Percentiles rank a stretch among this genome's conserved stretches.
phyloP scores from a whole-genome alignment of 2,888 invertebrate genomes.

The Apoda limacodes region DNA sequence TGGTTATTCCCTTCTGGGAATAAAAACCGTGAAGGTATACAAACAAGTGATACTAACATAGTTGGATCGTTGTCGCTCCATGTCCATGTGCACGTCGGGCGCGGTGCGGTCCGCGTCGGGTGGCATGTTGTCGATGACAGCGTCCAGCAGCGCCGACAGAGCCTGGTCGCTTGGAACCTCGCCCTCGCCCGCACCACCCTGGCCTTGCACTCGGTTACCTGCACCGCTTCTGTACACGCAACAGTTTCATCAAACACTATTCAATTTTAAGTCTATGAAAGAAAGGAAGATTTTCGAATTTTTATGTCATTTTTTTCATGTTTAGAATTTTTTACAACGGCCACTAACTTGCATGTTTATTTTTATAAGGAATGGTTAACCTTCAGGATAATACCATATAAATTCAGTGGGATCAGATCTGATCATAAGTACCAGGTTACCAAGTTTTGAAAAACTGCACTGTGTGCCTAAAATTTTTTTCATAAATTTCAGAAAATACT shows the following conservation, averaged over 20 bases:
- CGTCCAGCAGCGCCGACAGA: slow-evolving; percentile 86
- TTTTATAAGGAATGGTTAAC: too few relatives aligned
- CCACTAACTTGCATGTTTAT: too few relatives aligned
- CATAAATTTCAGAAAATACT: too few relatives aligned
- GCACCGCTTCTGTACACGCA: slow-evolving; percentile 47
- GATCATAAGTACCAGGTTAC: too few relatives aligned
- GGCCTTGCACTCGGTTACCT: slow-evolving; percentile 31
- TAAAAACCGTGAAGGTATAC: too few relatives aligned
- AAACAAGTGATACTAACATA: too few relatives aligned
- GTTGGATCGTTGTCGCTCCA: slow-evolving; percentile 26
- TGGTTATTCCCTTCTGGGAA: too few relatives aligned
- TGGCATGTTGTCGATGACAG: slow-evolving; percentile 84
- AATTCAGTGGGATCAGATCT: background rate
- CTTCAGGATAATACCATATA: too few relatives aligned
- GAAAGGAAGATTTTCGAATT: background rate
- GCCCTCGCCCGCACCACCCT: slow-evolving; percentile 44
- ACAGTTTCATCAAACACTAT: slow-evolving; percentile 11
- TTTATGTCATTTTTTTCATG: too few relatives aligned
- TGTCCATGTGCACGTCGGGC: slow-evolving; percentile 32
- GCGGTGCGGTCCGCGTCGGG: slow-evolving; percentile 61
- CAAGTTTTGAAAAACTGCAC: too few relatives aligned
- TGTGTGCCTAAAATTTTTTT: too few relatives aligned
- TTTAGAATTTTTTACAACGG: too few relatives aligned
- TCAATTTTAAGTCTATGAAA: background rate
- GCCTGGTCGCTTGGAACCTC: slow-evolving; percentile 73